These are phyloP conservation scores for Gnatocerus cornutus DNA, from an alignment of 2,888 invertebrate genomes.

Conservation along the genomic window DNA sequence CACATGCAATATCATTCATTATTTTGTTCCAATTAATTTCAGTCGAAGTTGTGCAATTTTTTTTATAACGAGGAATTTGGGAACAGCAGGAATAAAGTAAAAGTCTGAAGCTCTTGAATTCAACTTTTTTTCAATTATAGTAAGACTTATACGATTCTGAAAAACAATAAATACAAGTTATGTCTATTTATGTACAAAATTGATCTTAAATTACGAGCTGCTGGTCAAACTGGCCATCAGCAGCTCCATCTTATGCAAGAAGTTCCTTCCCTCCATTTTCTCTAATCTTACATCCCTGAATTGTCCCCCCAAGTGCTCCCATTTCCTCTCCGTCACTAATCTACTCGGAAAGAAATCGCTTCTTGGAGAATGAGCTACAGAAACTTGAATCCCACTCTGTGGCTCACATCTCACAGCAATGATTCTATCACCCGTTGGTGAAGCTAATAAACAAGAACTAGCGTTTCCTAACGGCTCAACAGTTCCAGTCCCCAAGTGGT, in stretches of 20 bases:
- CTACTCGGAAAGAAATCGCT: conserved; percentile 92
- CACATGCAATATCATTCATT: no score
- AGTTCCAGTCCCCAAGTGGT: conserved; percentile 84
- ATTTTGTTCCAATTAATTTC: no score
- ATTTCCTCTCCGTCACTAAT: conserved; percentile 91
- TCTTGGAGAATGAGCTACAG: conserved; percentile 90
- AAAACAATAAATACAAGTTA: no score
- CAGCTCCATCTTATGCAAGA: conserved; percentile 96
- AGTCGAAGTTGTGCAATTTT: no score
- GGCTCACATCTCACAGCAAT: conserved; percentile 94
- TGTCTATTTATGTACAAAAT: no score
- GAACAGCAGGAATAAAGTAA: no score
- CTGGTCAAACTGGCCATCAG: conserved; percentile 93
- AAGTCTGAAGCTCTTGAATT: no score
- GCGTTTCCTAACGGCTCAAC: conserved; percentile 95
- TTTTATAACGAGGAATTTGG: no score
- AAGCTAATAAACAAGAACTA: conserved; percentile 91
- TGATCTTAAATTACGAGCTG: conserved; percentile 73
- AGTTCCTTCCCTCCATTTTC: conserved; percentile 97
- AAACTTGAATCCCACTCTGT: conserved; percentile 90
- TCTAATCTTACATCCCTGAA: conserved; percentile 93
- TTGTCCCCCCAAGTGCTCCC: conserved; percentile 95
- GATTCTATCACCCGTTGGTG: conserved; percentile 89
- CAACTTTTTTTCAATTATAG: no score
- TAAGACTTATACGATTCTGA: no score